Conservation (phyloP, 2,113 vertebrate species). For the Thomomys bottae region DNA sequence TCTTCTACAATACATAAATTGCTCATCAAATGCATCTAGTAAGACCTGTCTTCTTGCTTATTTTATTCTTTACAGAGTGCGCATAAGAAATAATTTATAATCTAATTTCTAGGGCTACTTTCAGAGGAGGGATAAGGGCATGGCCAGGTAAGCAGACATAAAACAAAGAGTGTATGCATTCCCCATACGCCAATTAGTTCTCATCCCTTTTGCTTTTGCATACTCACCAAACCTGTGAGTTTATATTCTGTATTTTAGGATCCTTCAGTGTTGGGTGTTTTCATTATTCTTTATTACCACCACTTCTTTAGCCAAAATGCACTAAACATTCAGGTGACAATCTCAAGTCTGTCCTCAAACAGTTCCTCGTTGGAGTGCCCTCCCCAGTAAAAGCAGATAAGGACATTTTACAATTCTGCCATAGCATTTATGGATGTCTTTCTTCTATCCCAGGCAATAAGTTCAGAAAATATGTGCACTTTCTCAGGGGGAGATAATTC, state of each 20-base stretch:
- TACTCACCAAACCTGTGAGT: not conserved
- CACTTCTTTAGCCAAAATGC: not conserved
- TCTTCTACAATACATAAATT: not conserved
- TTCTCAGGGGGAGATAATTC: not conserved
- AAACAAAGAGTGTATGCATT: rapidly evolving
- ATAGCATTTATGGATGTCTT: not conserved
- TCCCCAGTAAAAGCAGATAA: no score
- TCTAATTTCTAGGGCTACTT: not conserved
- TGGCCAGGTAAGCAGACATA: no score
- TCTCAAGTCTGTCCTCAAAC: not conserved
- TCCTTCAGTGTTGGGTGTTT: not conserved
- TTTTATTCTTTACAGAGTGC: not conserved
- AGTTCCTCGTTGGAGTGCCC: not conserved
- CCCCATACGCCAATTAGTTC: not conserved
- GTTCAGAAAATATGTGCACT: not conserved
- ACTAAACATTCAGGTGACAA: not conserved
- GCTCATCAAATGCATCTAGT: not conserved
- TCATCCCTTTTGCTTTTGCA: not conserved
- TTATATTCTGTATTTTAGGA: not conserved
- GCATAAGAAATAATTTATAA: not conserved
- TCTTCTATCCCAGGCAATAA: not conserved
- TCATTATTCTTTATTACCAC: not conserved
- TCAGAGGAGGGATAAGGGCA: not conserved
- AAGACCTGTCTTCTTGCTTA: no score
- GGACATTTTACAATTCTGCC: not conserved